Conservation (phyloP, 2,113 vertebrate genomes). For the Corythornis madagascariensis region DNA sequence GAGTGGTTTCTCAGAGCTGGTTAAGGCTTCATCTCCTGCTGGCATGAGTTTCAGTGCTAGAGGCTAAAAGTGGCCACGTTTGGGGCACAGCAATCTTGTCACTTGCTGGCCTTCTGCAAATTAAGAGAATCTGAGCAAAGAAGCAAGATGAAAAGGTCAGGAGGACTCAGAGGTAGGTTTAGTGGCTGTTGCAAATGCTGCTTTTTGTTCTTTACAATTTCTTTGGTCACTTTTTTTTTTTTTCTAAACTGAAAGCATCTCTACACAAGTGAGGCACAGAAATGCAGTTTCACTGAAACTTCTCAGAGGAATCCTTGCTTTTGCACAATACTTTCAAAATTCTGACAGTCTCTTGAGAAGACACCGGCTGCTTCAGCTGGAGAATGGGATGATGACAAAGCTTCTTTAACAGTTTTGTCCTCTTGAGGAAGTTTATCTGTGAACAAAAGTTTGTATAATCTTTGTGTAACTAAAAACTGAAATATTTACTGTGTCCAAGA, state of each 20-base stretch:
- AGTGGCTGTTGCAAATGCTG: background rate
- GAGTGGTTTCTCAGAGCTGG: background rate
- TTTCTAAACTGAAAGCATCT: background rate
- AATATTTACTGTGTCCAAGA: background rate
- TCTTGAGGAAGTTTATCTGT: background rate
- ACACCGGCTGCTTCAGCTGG: rapidly evolving
- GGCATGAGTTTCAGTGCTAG: background rate
- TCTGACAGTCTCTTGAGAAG: background rate
- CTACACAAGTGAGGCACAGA: background rate
- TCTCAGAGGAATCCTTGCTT: background rate
- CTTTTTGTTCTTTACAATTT: background rate
- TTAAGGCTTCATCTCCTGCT: background rate
- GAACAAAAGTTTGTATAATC: background rate
- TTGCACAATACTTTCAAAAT: background rate
- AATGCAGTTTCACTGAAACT: background rate
- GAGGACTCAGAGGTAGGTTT: background rate
- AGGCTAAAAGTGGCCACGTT: background rate
- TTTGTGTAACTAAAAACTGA: background rate
- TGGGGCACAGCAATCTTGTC: background rate
- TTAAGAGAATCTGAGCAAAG: background rate
- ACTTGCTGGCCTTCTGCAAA: background rate
- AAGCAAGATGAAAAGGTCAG: background rate
- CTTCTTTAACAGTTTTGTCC: background rate
- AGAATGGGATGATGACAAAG: background rate
- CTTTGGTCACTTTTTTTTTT: too few species aligned